A percentile compares a stretch with the other conserved stretches of the same genome.
These are phyloP conservation scores for Euzophera pinguis DNA, from an alignment of 2,888 invertebrate species.

Conservation along the genomic window DNA sequence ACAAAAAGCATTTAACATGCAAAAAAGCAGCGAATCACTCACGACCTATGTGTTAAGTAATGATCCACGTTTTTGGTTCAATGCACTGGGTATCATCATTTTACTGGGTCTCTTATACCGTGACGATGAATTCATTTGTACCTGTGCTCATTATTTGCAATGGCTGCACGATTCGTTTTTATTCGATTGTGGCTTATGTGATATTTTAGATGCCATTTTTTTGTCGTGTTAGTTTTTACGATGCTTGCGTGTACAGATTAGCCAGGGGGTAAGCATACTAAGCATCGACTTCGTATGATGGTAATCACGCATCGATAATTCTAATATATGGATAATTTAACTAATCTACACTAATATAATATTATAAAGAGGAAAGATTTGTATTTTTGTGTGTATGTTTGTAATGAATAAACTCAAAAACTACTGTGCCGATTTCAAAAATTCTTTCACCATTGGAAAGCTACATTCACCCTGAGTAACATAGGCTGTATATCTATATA, in stretches of 20 bases:
- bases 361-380: too few relatives aligned
- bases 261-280: neutral
- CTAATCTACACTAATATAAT: too few relatives aligned
- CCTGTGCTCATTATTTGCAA: conserved; percentile 49
- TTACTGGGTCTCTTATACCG: conserved; percentile 59
- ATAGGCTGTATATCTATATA: too few relatives aligned
- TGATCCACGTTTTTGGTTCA: conserved; percentile 75
- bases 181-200: conserved; percentile 25
- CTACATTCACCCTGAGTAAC: too few relatives aligned
- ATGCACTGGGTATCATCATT: conserved; percentile 71
- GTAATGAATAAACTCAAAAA: too few relatives aligned
- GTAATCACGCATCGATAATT: too few relatives aligned
- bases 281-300: neutral
- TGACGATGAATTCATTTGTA: conserved; percentile 62
- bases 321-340: too few relatives aligned
- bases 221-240: conserved; percentile 11
- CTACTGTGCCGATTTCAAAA: too few relatives aligned
- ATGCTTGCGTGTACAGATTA: conserved; percentile 1
- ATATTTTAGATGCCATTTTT: conserved; percentile 21
- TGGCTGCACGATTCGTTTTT: conserved; percentile 41
- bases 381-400: too few relatives aligned
- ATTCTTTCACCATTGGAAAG: too few relatives aligned
- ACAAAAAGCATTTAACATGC: conserved; percentile 55
- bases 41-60: conserved; percentile 69
- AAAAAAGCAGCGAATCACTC: conserved; percentile 58